Evolutionary conservation across 2,797 vertebrate species (phyloP), one percentile per base, ranked within the genome.

Genomic region (Rhodeus uyekii): DNA sequence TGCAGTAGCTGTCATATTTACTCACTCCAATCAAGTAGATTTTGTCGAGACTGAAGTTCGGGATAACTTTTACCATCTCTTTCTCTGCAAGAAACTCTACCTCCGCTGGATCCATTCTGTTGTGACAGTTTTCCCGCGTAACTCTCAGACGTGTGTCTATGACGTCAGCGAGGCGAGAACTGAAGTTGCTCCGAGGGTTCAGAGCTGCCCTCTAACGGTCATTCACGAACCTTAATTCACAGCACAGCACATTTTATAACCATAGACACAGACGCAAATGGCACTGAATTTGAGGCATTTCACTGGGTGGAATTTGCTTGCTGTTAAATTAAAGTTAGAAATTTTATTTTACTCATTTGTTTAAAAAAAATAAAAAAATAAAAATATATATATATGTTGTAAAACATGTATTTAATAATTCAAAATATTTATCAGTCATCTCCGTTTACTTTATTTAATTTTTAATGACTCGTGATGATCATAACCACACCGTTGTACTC

Each of bases 11-110:
- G 22, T 8, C 8, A 39, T 8, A 44, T 63, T 34, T 29, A 87
- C 95, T 92, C 78, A 99, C 98, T 94, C 96, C 97, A 64, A 99
- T 99, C 38, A 99, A 94, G 87, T 96, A 98, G 60, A 98, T 95
- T 83, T 96, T 96, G 88, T 98, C 97, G 7, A 98, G 91, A 78
- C 96, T 99, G 92, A 99, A 99, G 87, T 98, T 99, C 0, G 97
- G 97, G 42, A 98, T 97, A 8, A 99, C 96, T 53, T 95, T 96
- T 86, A 99, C 96, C 80, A 88, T 87, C 90, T 98, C 96, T 80
- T 97, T 97, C 91, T 99, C 98, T 0, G 97, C 96, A 29, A 98
- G 92, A 81, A 99, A 99, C 84, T 99, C 98, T 1, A 96, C 97
- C 80, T 99, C 97, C 0, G 95, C 89, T 0, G 96, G 92, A 19